These are phyloP conservation scores for Scomberomorus guttatus DNA, from an alignment of 2,797 vertebrate genomes.

Conservation along the genomic window DNA sequence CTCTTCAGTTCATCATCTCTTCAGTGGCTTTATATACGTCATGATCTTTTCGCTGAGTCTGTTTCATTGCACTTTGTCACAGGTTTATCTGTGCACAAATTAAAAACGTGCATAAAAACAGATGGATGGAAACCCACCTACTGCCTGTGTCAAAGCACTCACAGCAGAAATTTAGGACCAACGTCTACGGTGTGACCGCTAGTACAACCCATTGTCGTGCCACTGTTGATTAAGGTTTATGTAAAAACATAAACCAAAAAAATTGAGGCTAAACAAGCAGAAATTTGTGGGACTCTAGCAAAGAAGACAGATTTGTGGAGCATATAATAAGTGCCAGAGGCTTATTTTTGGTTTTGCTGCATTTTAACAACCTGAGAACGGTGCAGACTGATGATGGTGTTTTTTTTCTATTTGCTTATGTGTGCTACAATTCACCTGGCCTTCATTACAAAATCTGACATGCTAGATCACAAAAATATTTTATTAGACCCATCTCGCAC, in stretches of 20 bases:
- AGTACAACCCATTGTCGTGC: neutral
- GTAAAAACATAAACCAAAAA: no score
- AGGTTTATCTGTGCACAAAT: no score
- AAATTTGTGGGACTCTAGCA: neutral
- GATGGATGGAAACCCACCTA: neutral
- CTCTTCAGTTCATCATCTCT: no score
- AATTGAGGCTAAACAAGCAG: neutral
- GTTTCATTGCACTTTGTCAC: no score
- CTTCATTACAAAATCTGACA: neutral
- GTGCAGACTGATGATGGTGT: neutral
- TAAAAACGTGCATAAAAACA: neutral
- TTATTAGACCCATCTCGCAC: neutral
- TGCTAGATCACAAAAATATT: neutral
- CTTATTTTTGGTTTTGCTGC: neutral
- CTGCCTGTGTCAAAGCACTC: neutral
- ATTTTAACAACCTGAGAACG: neutral
- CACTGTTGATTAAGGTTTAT: neutral
- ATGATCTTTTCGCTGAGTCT: no score
- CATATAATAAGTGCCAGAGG: neutral
- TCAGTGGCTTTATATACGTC: no score
- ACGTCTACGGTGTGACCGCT: neutral
- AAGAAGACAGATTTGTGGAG: neutral
- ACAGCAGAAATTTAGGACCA: neutral
- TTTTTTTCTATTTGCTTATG: neutral
- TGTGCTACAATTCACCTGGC: neutral